Evolutionary conservation across 2,888 invertebrate genomes (phyloP).

Genomic region (Drosophila gaucha): DNA sequence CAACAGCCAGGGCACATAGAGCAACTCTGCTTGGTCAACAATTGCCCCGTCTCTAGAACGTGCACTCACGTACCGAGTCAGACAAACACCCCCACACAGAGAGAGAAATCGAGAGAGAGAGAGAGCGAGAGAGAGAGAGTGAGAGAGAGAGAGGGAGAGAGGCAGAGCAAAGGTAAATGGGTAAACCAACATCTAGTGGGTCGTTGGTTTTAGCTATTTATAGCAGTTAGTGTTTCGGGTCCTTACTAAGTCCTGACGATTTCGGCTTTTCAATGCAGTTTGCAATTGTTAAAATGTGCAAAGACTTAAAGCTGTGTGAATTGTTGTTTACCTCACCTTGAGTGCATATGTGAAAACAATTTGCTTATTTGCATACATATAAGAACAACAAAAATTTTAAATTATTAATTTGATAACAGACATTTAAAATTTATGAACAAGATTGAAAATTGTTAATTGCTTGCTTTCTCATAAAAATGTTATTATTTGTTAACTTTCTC

Average conservation of each 20-base stretch:
- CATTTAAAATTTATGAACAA: too few relatives aligned
- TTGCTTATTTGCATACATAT: too few relatives aligned
- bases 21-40: conserved; percentile 65
- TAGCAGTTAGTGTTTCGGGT: conserved; percentile 14
- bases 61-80: conserved; percentile 56
- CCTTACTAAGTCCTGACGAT: conserved; percentile 15
- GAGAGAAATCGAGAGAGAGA: conserved; percentile 10
- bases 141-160: neutral
- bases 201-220: conserved; percentile 40
- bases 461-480: too few relatives aligned
- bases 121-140: conserved; percentile 1
- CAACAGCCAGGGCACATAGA: conserved; percentile 22
- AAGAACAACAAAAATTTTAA: too few relatives aligned
- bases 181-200: conserved; percentile 37
- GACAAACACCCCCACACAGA: conserved; percentile 6
- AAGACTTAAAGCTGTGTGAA: conserved; percentile 1
- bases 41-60: conserved; percentile 59
- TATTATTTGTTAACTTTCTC: too few relatives aligned
- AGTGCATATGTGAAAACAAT: neutral
- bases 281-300: conserved; percentile 18
- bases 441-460: too few relatives aligned
- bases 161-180: conserved; percentile 30
- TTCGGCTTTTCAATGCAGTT: conserved; percentile 10
- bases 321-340: too few relatives aligned
- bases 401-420: too few relatives aligned